Conservation (phyloP, 2,113 vertebrate species). For the Agapornis roseicollis region DNA sequence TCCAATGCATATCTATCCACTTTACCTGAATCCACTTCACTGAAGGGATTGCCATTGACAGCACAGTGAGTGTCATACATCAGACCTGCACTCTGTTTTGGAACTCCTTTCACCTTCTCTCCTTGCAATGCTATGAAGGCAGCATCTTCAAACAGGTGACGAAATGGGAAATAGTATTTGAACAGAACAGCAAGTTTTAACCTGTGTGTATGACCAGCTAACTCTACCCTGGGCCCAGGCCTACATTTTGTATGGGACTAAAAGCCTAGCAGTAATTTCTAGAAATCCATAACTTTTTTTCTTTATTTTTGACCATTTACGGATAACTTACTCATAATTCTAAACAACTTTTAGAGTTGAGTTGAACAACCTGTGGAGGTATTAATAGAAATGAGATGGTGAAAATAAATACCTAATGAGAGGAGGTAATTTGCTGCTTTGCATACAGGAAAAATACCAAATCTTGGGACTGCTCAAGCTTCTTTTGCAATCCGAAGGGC, state of each 20-base stretch:
- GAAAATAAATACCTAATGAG: background rate
- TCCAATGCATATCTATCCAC: accelerated
- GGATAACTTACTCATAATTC: background rate
- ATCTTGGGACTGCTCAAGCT: background rate
- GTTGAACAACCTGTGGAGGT: background rate
- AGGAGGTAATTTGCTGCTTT: background rate
- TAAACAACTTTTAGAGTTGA: background rate
- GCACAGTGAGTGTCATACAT: background rate
- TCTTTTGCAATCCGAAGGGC: background rate
- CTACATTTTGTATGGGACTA: background rate
- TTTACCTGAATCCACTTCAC: accelerated
- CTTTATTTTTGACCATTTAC: background rate
- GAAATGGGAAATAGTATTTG: background rate
- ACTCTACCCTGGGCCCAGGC: background rate
- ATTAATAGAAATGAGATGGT: background rate
- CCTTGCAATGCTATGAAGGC: background rate
- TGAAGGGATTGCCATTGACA: background rate
- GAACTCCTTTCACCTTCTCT: background rate
- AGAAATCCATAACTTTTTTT: background rate
- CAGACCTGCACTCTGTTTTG: background rate
- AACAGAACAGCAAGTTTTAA: background rate
- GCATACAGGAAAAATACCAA: background rate
- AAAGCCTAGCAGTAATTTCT: background rate
- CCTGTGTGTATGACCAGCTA: background rate
- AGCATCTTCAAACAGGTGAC: accelerated